Evolutionary conservation across 2,113 vertebrate genomes (phyloP), one percentile per base, ranked within the genome.

Genomic region (Toxotes chatareus): DNA sequence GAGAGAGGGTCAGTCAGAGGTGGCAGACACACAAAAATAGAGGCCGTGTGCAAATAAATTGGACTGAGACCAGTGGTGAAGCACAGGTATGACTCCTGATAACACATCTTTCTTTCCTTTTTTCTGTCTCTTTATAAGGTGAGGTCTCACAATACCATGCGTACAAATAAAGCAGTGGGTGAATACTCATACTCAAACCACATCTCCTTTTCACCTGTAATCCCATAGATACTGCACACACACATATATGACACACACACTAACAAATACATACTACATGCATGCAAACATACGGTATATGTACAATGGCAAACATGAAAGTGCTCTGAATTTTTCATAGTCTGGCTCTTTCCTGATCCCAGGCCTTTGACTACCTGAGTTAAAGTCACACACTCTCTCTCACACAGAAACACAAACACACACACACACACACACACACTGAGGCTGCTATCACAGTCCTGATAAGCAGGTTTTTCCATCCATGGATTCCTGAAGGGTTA

Each of bases 401-500:
- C 64, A 73, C 81, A 66, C 65, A 72, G 27, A 27, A 27, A 27
- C 38, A 49, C 21, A 64, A 55, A 46, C 6, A 56, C 74, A 40
- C 13, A 84, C 34, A 86, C 59, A 67, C 47, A 62, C n/a, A 69
- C 62, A 59, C 10, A 61, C 73, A 59, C 14, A 78, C 34, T 38
- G 19, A 57, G n/a, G 69, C 60, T 2, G 16, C 76, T 82, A 88
- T 88, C 84, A 77, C 21, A 68, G 34, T 70, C 59, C 67, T 76
- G 83, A 91, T 82, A 91, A 91, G 90, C 67, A 74, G 49, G n/a
- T 82, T 85, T 83, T 84, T 91, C 89, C 68, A 85, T 78, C 76
- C 78, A 34, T 44, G 80, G 86, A 91, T 93, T 93, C 90, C 88
- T 92, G 69, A 88, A 90, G 64, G 83, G 89, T 90, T 82, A 85